Evolutionary conservation across 2,888 invertebrate genomes (phyloP), one percentile per base, ranked within the genome.

Genomic region (Hipparchia semele): DNA sequence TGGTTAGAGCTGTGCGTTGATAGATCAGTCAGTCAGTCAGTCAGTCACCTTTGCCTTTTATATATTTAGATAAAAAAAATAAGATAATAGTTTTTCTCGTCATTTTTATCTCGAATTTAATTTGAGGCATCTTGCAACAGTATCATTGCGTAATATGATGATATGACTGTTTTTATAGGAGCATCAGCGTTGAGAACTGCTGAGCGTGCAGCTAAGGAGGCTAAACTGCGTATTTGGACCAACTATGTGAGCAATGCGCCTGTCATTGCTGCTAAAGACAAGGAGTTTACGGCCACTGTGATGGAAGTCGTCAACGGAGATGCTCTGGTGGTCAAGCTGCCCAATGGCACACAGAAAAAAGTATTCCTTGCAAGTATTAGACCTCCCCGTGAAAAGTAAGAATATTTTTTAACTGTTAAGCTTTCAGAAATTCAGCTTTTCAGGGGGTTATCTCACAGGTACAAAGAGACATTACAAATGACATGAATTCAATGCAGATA

Each of bases 351-450:
- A 56, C 93, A 95, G 60, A 98, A 98, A 89, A 99, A 99, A 91
- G 96, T 99, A 64, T 99, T 99, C 94, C 94, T 99, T 76, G 97
- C 99, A 51, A 99, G 99, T 87, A 97, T 99, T 84, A 96, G 99
- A 80, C 98, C 99, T 68, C 99, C 99, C 56, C 96, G 98, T 89
- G 98, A 96, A 86, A 94, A 92, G 94, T 94, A 86, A 84, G 86
- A 49, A 13, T 10, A 13, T 59, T 10, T 60, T 10, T 56, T 53
- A 61, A n/a, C 54, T 60, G 39, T 39, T 39, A 39, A 39, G 39
- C 5, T 39, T 39, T 39, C 39, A 39, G 39, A 39, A 39, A 39
- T 39, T 39, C 2, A 39, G 39, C 39, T 39, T 39, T 39, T 23
- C 23, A 23, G 39, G 5, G 2, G 39, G 39, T 39, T 4, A 39